These are phyloP conservation scores for Anisognathus igniventris DNA, from an alignment of 2,797 vertebrate species.

Conservation along the genomic window DNA sequence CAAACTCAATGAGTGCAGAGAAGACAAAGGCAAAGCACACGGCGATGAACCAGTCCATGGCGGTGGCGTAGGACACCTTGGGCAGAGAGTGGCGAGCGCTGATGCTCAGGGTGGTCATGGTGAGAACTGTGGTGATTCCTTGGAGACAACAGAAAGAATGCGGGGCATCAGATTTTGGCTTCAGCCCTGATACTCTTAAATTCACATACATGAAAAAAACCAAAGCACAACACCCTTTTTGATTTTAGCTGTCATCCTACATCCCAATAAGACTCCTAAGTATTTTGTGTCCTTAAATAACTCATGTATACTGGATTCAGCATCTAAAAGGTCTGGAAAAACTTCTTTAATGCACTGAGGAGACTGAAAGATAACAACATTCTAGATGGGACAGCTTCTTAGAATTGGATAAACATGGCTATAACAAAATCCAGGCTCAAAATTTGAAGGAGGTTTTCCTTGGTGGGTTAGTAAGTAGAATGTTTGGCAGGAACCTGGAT, in stretches of 20 bases:
- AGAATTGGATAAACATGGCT: background rate
- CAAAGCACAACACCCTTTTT: background rate
- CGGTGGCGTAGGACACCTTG: conserved; percentile 93
- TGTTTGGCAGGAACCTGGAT: background rate
- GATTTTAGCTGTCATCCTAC: background rate
- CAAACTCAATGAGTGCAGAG: conserved; percentile 94
- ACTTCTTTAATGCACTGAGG: background rate
- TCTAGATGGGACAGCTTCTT: background rate
- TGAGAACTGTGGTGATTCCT: conserved; percentile 95
- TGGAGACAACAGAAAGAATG: background rate
- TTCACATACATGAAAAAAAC: background rate
- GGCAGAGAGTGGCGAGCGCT: conserved; percentile 92
- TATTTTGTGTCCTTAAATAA: background rate
- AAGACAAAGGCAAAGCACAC: conserved; percentile 97
- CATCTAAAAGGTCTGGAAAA: background rate
- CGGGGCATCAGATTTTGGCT: background rate
- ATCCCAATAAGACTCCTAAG: background rate
- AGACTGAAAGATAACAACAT: background rate
- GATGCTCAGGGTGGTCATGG: conserved; percentile 95
- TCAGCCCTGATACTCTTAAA: background rate
- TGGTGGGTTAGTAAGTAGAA: background rate
- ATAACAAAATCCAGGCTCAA: background rate
- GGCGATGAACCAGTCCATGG: conserved; percentile 98
- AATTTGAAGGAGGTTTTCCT: background rate
- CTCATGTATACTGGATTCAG: background rate